Evolutionary conservation across 2,888 invertebrate species (phyloP).

Genomic region (Dysmachus trigonus): DNA sequence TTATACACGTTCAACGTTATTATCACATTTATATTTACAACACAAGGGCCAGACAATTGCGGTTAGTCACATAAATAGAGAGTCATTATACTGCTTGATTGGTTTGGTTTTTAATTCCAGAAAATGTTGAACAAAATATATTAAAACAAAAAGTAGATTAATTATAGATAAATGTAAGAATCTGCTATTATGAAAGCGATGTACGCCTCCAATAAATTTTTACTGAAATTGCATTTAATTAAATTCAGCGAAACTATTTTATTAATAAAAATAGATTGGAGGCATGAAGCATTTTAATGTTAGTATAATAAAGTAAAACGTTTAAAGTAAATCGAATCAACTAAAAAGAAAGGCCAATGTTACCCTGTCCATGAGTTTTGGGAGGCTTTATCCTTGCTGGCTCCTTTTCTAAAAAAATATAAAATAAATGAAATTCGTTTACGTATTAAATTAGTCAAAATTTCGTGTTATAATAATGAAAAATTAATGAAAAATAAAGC

Average conservation of each 20-base stretch:
- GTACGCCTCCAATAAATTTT: background rate
- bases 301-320: background rate
- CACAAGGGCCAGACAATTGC: background rate
- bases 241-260: background rate
- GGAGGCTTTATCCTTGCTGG: constrained; percentile 20
- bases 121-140: background rate
- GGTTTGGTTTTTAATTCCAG: background rate
- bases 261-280: background rate
- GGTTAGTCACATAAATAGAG: background rate
- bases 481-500: background rate
- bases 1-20: background rate
- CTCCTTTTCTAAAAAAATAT: background rate
- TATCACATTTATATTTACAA: background rate
- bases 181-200: background rate
- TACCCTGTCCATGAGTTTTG: constrained; percentile 42
- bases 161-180: background rate
- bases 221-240: background rate
- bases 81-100: background rate
- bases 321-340: constrained; percentile 8
- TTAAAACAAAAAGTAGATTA: background rate
- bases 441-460: background rate
- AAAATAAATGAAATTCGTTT: background rate
- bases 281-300: background rate
- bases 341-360: constrained; percentile 17
- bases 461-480: background rate